phyloP scores from a whole-genome alignment of 1,140 invertebrate species.

The Vanessa tameamea region DNA sequence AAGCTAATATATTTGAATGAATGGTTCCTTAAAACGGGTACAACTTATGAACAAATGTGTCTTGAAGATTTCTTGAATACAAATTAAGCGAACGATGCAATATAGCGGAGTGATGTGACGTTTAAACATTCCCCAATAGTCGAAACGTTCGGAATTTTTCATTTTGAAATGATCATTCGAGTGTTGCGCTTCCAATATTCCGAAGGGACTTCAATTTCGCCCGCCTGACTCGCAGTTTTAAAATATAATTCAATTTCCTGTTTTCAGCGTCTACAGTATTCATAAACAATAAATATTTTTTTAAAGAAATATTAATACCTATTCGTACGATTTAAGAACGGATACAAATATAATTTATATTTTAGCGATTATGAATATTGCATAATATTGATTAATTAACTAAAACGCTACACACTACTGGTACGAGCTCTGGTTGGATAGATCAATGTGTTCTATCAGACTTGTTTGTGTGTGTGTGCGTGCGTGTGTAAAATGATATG shows the following conservation, averaged over 20 bases:
- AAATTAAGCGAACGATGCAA: constrained; percentile 56
- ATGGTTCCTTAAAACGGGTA: constrained; percentile 1
- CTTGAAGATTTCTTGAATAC: constrained; percentile 56
- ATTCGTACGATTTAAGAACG: background rate
- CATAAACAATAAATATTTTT: constrained; percentile 13
- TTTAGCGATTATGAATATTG: background rate
- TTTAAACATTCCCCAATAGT: constrained; percentile 47
- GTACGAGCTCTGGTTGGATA: too few species aligned
- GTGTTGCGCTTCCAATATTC: constrained; percentile 31
- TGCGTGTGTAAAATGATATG: too few species aligned
- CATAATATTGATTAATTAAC: background rate
- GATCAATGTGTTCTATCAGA: too few species aligned
- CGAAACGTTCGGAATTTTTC: constrained; percentile 50
- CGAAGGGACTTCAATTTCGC: constrained; percentile 27
- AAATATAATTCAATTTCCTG: constrained; percentile 35
- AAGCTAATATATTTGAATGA: constrained; percentile 3
- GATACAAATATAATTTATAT: background rate
- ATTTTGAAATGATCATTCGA: constrained; percentile 50
- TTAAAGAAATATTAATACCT: background rate
- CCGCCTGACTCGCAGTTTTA: constrained; percentile 29
- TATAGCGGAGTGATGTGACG: constrained; percentile 50
- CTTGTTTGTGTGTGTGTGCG: too few species aligned
- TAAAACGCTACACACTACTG: background rate
- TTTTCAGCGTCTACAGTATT: constrained; percentile 23
- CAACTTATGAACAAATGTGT: constrained; percentile 51